These are phyloP conservation scores for Poecilia velifera DNA, from an alignment of 2,797 vertebrate genomes.

Conservation along the genomic window DNA sequence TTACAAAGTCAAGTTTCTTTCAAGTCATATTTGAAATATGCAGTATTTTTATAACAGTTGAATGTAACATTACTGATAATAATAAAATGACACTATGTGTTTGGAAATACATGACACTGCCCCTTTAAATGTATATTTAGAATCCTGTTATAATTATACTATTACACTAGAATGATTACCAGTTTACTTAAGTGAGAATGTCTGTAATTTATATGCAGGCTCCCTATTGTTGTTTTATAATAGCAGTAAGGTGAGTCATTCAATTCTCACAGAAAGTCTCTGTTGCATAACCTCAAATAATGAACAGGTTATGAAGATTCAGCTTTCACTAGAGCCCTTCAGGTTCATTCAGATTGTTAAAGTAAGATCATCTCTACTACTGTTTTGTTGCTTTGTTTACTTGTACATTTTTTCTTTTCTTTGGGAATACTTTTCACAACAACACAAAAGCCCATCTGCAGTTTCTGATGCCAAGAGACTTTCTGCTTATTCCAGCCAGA, in stretches of 20 bases:
- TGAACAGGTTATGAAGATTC: not conserved
- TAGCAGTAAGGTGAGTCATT: not conserved
- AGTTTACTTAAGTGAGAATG: not conserved
- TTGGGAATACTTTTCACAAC: not conserved
- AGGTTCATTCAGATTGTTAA: not conserved
- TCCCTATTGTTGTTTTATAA: no score
- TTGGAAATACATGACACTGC: no score
- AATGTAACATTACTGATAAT: no score
- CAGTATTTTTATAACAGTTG: no score
- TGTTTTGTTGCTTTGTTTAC: not conserved
- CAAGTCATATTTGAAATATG: no score
- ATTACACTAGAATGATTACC: not conserved
- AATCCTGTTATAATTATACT: not conserved
- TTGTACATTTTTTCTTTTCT: not conserved
- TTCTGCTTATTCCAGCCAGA: slow-evolving; percentile 13
- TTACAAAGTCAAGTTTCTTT: no score
- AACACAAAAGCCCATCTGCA: not conserved
- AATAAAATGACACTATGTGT: no score
- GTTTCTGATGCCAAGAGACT: slow-evolving; percentile 3
- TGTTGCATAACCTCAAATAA: not conserved
- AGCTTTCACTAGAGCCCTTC: no score
- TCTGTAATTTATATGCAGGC: not conserved
- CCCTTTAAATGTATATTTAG: not conserved
- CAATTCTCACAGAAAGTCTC: not conserved
- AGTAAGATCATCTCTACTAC: not conserved